Evolutionary conservation across 2,113 vertebrate species (phyloP).

Genomic region (Colossoma macropomum): DNA sequence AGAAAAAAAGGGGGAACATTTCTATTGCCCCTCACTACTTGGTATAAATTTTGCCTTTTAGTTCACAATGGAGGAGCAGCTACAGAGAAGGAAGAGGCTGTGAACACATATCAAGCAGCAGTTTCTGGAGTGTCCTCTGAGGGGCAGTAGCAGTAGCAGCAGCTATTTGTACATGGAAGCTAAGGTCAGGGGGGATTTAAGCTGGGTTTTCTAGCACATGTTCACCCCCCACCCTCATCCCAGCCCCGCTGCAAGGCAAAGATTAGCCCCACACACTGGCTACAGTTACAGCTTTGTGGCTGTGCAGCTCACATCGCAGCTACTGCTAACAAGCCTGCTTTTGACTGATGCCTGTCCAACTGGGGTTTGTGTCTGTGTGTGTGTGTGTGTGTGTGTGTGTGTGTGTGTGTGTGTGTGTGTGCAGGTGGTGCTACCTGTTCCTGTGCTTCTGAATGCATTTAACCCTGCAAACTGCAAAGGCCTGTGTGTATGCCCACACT

Average conservation of each 20-base stretch:
- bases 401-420: constrained; percentile 25
- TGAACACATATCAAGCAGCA: background rate
- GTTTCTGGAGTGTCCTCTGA: constrained; percentile 60
- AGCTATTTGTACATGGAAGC: constrained; percentile 59
- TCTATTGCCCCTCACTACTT: background rate
- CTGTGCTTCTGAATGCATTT: constrained; percentile 16
- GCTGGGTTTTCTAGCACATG: constrained; percentile 70
- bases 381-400: constrained; percentile 20
- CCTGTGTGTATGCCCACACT: background rate
- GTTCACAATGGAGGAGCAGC: background rate
- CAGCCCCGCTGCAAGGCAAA: constrained; percentile 68
- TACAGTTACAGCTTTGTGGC: constrained; percentile 70
- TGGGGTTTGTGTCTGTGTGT: constrained; percentile 28
- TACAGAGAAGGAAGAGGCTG: background rate
- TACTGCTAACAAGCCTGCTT: constrained; percentile 57
- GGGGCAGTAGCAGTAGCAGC: constrained; percentile 67
- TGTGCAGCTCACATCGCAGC: constrained; percentile 40
- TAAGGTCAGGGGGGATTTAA: constrained; percentile 76
- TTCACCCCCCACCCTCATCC: constrained; percentile 59
- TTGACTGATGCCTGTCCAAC: constrained; percentile 47
- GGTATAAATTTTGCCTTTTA: background rate
- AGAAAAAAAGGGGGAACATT: background rate
- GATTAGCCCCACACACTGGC: constrained; percentile 69
- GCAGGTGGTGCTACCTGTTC: constrained; percentile 41
- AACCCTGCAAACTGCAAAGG: background rate